Conservation (phyloP, 1,140 invertebrate species). For the Marisa cornuarietis region DNA sequence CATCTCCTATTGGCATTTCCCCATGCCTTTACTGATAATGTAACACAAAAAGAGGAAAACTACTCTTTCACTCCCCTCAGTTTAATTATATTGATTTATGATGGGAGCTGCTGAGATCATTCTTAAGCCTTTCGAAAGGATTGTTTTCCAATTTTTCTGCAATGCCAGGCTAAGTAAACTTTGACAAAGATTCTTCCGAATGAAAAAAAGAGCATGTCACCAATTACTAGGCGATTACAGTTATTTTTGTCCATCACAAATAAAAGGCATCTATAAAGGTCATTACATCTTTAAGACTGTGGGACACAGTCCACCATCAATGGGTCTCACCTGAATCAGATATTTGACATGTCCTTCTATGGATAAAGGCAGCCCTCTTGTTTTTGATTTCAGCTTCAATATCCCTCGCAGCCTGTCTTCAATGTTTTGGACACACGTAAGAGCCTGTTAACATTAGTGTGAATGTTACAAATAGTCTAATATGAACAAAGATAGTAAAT, state of each 20-base stretch:
- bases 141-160: no score
- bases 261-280: not conserved
- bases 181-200: no score
- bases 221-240: not conserved
- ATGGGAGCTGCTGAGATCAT: no score
- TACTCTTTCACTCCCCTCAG: no score
- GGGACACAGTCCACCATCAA: not conserved
- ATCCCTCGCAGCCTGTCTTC: slow-evolving; percentile 83
- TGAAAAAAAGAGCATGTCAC: not conserved
- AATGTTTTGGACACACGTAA: slow-evolving; percentile 84
- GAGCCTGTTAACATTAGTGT: slow-evolving; percentile 68
- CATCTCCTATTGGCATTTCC: no score
- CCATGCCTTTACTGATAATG: no score
- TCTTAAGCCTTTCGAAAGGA: no score
- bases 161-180: not conserved
- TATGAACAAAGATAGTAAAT: no score
- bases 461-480: no score
- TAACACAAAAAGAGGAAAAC: no score
- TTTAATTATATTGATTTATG: no score
- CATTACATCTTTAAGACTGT: not conserved
- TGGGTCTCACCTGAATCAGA: slow-evolving; percentile 73
- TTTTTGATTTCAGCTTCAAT: slow-evolving; percentile 69
- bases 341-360: slow-evolving; percentile 93
- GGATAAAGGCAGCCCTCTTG: slow-evolving; percentile 72
- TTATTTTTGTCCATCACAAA: not conserved